Percentiles rank a stretch among this genome's conserved stretches.
These are phyloP conservation scores for Siderastrea radians DNA, from an alignment of 92 coral and sea anemone species.

Conservation along the genomic window DNA sequence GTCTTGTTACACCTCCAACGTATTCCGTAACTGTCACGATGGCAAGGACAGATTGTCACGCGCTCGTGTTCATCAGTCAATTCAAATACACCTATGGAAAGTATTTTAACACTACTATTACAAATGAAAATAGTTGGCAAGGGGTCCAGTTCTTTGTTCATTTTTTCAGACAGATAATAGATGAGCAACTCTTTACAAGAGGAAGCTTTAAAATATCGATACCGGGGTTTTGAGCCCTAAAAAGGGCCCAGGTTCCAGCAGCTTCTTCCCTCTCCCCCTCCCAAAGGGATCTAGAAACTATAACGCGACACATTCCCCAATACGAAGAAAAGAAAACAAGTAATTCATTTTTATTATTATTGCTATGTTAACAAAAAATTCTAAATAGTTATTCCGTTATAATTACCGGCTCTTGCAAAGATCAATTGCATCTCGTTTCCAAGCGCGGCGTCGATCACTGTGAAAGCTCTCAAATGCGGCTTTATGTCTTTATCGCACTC, in stretches of 20 bases:
- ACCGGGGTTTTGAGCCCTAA: too few species aligned
- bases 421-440: background rate
- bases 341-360: background rate
- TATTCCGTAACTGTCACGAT: background rate
- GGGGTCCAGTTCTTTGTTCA: too few species aligned
- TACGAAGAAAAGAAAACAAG: background rate
- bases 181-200: background rate
- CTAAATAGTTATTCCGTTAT: too few species aligned
- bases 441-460: background rate
- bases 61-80: background rate
- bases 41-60: slow-evolving; percentile 25
- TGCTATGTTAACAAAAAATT: background rate
- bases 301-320: too few species aligned
- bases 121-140: background rate
- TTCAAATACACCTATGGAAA: slow-evolving; percentile 4
- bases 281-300: too few species aligned
- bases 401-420: slow-evolving; percentile 3
- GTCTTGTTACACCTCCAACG: background rate
- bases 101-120: background rate
- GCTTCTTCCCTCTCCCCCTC: too few species aligned
- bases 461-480: background rate
- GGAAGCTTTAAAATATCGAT: too few species aligned
- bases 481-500: slow-evolving; percentile 3
- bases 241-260: too few species aligned
- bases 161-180: background rate